These are phyloP conservation scores for Abrostola tripartita DNA, from an alignment of 2,888 invertebrate genomes.

Conservation along the genomic window DNA sequence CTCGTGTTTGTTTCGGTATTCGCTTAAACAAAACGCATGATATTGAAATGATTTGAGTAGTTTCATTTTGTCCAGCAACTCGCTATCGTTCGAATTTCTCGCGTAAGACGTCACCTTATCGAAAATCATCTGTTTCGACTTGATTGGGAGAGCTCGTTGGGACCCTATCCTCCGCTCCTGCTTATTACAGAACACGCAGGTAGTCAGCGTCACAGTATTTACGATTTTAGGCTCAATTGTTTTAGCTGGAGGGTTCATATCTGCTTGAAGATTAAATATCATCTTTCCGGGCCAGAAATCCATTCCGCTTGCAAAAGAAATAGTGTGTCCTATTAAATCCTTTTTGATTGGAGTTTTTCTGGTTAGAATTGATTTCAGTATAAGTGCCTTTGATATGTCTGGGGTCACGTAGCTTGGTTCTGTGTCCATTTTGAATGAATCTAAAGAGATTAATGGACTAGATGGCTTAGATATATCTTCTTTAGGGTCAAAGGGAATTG, in stretches of 20 bases:
- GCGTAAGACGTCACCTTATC: slow-evolving; percentile 11
- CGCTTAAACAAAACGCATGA: slow-evolving; percentile 18
- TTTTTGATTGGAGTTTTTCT: slow-evolving; percentile 30
- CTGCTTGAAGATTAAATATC: too few species aligned
- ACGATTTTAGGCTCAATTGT: slow-evolving; percentile 8
- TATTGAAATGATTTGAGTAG: neutral
- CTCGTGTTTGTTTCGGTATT: slow-evolving; percentile 23
- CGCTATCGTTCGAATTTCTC: slow-evolving; percentile 5
- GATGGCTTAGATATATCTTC: too few species aligned
- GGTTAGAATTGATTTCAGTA: slow-evolving; percentile 27
- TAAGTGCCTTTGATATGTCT: neutral
- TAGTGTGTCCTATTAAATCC: slow-evolving; percentile 9
- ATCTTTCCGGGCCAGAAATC: too few species aligned
- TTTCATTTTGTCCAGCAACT: slow-evolving; percentile 8
- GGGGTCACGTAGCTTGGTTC: too few species aligned
- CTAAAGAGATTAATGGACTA: too few species aligned
- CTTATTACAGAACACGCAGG: slow-evolving; percentile 21
- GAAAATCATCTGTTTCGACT: neutral
- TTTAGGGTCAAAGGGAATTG: too few species aligned
- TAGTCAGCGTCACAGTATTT: neutral
- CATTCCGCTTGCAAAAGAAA: too few species aligned
- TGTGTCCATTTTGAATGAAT: too few species aligned
- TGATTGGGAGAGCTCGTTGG: slow-evolving; percentile 2
- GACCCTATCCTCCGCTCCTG: slow-evolving; percentile 18
- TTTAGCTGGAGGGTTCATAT: neutral